Percentiles rank a stretch among this genome's conserved stretches.
Evolutionary conservation across 2,113 vertebrate genomes (phyloP).

Genomic region (Vombatus ursinus): DNA sequence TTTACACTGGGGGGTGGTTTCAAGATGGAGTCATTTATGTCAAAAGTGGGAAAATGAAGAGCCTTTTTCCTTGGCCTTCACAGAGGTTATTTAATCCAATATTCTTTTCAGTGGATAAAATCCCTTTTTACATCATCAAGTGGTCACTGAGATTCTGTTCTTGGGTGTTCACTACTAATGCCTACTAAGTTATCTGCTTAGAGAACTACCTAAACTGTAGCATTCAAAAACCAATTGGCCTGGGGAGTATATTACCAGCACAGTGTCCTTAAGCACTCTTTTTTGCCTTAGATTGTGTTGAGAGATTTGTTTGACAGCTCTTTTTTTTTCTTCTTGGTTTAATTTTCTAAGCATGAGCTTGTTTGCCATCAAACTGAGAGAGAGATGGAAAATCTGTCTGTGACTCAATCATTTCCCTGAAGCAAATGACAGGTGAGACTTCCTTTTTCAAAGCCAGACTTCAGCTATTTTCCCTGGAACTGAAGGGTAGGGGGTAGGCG

Average conservation of each 20-base stretch:
- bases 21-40: too few species aligned
- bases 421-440: constrained; percentile 46
- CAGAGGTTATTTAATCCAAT: background rate
- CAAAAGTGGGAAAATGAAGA: too few species aligned
- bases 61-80: background rate
- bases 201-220: background rate
- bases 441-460: constrained; percentile 14
- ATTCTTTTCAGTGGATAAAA: background rate
- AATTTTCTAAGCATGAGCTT: constrained; percentile 55
- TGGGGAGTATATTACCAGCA: background rate
- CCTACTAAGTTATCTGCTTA: background rate
- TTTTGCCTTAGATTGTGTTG: constrained; percentile 57
- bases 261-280: constrained; percentile 49
- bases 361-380: constrained; percentile 56
- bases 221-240: constrained; percentile 18
- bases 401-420: constrained; percentile 62
- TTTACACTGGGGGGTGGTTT: too few species aligned
- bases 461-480: background rate
- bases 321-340: constrained; percentile 40
- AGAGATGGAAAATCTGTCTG: constrained; percentile 49
- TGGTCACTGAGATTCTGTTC: background rate
- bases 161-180: background rate
- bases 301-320: constrained; percentile 70
- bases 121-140: background rate
- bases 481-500: background rate